Evolutionary conservation across 1,140 invertebrate species (phyloP), one percentile per base, ranked within the genome.

Genomic region (Globodera ellingtonae): DNA sequence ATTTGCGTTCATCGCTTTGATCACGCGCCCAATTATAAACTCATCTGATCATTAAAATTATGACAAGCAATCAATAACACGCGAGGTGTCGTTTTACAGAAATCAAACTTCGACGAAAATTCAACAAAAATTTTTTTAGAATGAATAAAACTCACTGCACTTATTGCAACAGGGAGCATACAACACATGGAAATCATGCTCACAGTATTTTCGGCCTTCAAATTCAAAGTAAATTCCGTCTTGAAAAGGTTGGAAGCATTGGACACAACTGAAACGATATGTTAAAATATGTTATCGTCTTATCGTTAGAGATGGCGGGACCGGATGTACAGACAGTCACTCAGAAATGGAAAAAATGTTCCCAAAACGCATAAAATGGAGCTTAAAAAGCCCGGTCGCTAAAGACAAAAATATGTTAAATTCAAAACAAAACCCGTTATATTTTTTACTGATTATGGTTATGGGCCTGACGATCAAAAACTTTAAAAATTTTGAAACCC

Each of bases 141-240:
- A 65, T 21, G 13, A 65, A 65, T 65, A 18, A 71, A 74, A 91
- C 92, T 92, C 92, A 95, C 94, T 94, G 90, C 98, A 99, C 91
- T 95, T 95, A 85, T 94, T 95, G 91, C 98, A 99, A 88, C 96
- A 99, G 3, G 98, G 98, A 15, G 87, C 88, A 66, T 89, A 89
- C 52, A 89, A 83, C 13, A 89, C 87, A 77, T 99, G 96, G 88
- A 99, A 99, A 90, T 99, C 98, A 91, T 97, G 94, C 91, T 99
- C 97, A 88, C 98, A 99, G 90, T 99, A 99, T 90, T 99, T 99
- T 56, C 97, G 92, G 3, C 95, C 96, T 90, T 99, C 98, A 91
- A 98, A 99, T 89, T 99, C 97, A 90, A 97, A 99, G 89, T 98
- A 99, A 65, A 97, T 94, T 73, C 97, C 97, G 88, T 98, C 96